Base-by-base conservation (phyloP, 2,888 invertebrate genomes). In the Esperia sulphurella region DNA sequence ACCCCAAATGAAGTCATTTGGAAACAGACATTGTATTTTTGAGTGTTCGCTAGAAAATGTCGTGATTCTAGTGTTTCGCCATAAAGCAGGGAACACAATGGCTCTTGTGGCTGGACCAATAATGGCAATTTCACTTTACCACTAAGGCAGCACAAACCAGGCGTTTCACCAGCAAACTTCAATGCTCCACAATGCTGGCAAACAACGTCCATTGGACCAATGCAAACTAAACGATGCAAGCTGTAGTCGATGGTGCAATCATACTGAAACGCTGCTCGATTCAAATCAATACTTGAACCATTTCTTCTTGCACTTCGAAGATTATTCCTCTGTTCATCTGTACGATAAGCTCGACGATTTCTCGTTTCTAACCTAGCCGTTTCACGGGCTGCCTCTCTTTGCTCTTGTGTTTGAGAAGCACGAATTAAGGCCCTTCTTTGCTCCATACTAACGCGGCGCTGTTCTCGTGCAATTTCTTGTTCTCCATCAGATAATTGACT, bases 1-100 rank as follows among this genome's bases (percentile, higher is more conserved):
- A 65, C 58, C 1, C 65, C 61, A 66, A 68, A 69, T 44, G 63
- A 68, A 8, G 68, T 68, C 62, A 69, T 70, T 54, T 67, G 65
- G 45, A 70, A 68, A 49, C 63, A 65, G 37, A 55, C 59, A n/a
- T 67, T 67, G 43, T 64, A 68, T 60, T 67, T 49, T 41, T 65
- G 62, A 33, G 65, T 66, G 48, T 63, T 28, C 5, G 56, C 53
- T 53, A 71, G 61, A 51, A 68, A 65, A 44, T 63, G 60, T 41
- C 37, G 54, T 41, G 52, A 55, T 8, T 53, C 51, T 47, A 14
- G 48, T 45, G 30, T 51, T 3, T 43, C 43, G 39, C 55, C 55
- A 41, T 10, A 46, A 51, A 55, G 48, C 40, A 53, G 51, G 39
- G 51, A 51, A 51, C 28, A 43, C 42, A 51, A 49, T 14, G 53